Conservation (phyloP, 2,113 vertebrate species). For the Bubo blakistoni region DNA sequence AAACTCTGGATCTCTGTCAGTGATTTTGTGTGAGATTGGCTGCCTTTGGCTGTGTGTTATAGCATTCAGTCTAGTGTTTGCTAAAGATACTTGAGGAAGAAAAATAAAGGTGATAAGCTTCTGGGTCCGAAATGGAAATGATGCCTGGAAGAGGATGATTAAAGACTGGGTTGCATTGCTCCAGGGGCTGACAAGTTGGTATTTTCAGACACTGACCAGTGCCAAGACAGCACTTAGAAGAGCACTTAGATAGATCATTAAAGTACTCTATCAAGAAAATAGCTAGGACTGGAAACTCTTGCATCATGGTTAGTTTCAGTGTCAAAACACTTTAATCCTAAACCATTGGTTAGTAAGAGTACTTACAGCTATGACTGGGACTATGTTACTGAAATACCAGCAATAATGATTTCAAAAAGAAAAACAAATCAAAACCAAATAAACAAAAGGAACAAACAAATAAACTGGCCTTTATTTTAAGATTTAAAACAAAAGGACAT, state of each 20-base stretch:
- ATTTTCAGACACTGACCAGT: background rate
- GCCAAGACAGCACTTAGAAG: background rate
- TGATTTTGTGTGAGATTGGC: background rate
- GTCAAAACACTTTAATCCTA: background rate
- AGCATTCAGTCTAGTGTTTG: no score
- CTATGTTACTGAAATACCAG: background rate
- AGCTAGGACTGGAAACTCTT: background rate
- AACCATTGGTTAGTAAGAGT: background rate
- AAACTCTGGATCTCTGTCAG: background rate
- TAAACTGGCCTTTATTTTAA: background rate
- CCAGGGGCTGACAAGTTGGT: rapidly evolving
- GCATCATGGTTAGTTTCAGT: background rate
- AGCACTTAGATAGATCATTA: background rate
- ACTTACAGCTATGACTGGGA: background rate
- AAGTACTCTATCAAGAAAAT: background rate
- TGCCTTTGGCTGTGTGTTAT: background rate
- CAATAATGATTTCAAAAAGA: background rate
- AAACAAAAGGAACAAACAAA: rapidly evolving
- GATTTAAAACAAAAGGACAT: background rate
- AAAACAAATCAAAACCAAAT: background rate
- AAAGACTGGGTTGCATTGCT: background rate
- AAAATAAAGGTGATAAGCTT: rapidly evolving
- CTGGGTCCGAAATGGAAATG: background rate
- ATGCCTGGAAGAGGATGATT: background rate
- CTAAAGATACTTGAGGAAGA: background rate